phyloP scores from a whole-genome alignment of 2,888 invertebrate species.

The Seladonia tumulorum region DNA sequence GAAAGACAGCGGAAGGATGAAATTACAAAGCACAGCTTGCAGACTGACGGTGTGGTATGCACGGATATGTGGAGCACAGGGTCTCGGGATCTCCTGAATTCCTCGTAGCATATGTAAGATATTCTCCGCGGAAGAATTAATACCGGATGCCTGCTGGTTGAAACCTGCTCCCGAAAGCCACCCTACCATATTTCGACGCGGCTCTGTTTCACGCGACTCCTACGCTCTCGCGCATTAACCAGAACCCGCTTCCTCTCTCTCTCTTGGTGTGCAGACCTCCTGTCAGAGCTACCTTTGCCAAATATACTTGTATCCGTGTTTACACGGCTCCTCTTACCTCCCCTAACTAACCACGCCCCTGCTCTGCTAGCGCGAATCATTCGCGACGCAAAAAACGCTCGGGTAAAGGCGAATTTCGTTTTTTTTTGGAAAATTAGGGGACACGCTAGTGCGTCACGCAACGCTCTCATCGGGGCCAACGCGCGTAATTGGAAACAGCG shows the following conservation, averaged over 20 bases:
- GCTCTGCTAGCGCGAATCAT: neutral
- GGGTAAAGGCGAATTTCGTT: neutral
- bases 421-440: neutral
- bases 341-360: neutral
- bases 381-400: neutral
- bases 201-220: neutral
- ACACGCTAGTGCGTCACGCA: neutral
- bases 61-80: slow-evolving; percentile 39
- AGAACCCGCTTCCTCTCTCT: neutral
- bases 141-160: slow-evolving; percentile 21
- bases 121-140: slow-evolving; percentile 47
- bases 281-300: neutral
- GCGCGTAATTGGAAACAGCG: neutral
- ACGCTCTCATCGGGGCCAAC: neutral
- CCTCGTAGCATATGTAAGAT: slow-evolving; percentile 39
- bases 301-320: neutral
- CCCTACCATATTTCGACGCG: neutral
- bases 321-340: neutral
- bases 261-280: neutral
- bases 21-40: slow-evolving; percentile 53
- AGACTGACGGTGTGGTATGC: slow-evolving; percentile 31
- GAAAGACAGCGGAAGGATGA: slow-evolving; percentile 47
- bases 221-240: neutral
- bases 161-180: neutral
- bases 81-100: slow-evolving; percentile 34